Conservation (phyloP, 2,888 invertebrate species). For the Pocota personata region DNA sequence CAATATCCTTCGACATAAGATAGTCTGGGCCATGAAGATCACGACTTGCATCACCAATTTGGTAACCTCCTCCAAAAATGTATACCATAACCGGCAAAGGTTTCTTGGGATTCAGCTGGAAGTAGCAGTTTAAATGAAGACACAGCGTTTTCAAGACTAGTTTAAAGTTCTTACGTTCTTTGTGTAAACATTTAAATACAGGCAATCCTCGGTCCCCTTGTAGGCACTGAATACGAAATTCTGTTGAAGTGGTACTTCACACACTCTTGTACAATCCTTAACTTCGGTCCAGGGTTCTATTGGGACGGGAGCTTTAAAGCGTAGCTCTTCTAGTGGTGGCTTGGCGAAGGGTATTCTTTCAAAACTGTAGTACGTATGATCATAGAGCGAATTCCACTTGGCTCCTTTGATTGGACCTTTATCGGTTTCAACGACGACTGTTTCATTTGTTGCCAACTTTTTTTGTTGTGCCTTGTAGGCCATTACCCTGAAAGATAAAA, state of each 20-base stretch:
- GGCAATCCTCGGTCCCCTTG: constrained; percentile 83
- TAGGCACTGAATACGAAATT: constrained; percentile 77
- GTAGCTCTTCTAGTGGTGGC: constrained; percentile 82
- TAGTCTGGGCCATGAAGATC: constrained; percentile 83
- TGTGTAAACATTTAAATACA: constrained; percentile 82
- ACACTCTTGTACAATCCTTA: constrained; percentile 80
- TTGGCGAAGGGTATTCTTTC: constrained; percentile 79
- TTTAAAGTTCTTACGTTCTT: constrained; percentile 71
- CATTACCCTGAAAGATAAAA: constrained; percentile 76
- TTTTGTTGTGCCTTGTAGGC: constrained; percentile 79
- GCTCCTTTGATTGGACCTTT: constrained; percentile 77
- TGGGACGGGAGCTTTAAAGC: constrained; percentile 81
- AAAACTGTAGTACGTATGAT: constrained; percentile 76
- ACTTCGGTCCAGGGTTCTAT: constrained; percentile 81
- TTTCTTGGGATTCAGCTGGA: constrained; percentile 77
- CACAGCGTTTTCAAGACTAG: background rate
- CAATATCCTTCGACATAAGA: constrained; percentile 83
- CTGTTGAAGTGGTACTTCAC: constrained; percentile 77
- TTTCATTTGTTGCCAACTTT: constrained; percentile 77
- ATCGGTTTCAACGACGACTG: constrained; percentile 77
- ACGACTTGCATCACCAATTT: constrained; percentile 82
- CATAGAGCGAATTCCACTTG: constrained; percentile 69
- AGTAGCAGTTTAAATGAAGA: background rate
- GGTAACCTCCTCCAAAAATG: constrained; percentile 84
- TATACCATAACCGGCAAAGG: constrained; percentile 83